Evolutionary conservation across 1,140 invertebrate genomes (phyloP).

Genomic region (Pseudomyrmex flavicornis): DNA sequence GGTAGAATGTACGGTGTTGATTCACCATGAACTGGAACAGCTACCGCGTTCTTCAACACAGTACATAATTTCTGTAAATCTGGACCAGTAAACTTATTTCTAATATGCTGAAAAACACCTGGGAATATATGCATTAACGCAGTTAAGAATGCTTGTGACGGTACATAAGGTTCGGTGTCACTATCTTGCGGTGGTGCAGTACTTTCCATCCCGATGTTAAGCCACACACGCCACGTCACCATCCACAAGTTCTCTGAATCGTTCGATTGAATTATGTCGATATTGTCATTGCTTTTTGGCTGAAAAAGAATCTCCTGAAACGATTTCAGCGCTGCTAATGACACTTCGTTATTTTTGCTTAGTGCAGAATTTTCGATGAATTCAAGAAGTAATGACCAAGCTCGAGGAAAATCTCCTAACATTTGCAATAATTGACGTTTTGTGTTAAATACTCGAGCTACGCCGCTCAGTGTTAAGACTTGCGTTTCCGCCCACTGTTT

Average conservation of each 20-base stretch:
- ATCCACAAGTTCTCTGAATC: slow-evolving; percentile 90
- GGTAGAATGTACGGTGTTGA: slow-evolving; percentile 92
- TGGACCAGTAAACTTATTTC: slow-evolving; percentile 90
- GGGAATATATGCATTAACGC: slow-evolving; percentile 97
- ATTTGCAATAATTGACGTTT: slow-evolving; percentile 94
- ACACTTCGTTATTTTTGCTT: slow-evolving; percentile 97
- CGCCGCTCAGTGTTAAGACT: slow-evolving; percentile 91
- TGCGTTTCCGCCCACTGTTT: slow-evolving; percentile 99
- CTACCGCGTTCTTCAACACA: slow-evolving; percentile 91
- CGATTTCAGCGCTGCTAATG: slow-evolving; percentile 96
- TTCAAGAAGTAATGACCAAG: slow-evolving; percentile 96
- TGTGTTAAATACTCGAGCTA: slow-evolving; percentile 94
- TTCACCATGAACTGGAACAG: slow-evolving; percentile 93
- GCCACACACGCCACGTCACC: slow-evolving; percentile 94
- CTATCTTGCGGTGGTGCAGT: slow-evolving; percentile 88
- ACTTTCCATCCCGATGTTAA: slow-evolving; percentile 93
- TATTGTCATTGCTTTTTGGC: slow-evolving; percentile 84
- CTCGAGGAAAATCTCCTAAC: slow-evolving; percentile 95
- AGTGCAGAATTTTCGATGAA: slow-evolving; percentile 97
- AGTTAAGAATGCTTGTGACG: slow-evolving; percentile 96
- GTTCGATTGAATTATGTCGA: slow-evolving; percentile 77
- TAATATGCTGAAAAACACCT: slow-evolving; percentile 95
- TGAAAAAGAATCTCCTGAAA: slow-evolving; percentile 96
- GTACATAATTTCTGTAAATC: slow-evolving; percentile 93
- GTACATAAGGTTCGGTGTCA: slow-evolving; percentile 90